phyloP scores from a whole-genome alignment of 2,888 invertebrate genomes.

The Ditylenchus weischeri region DNA sequence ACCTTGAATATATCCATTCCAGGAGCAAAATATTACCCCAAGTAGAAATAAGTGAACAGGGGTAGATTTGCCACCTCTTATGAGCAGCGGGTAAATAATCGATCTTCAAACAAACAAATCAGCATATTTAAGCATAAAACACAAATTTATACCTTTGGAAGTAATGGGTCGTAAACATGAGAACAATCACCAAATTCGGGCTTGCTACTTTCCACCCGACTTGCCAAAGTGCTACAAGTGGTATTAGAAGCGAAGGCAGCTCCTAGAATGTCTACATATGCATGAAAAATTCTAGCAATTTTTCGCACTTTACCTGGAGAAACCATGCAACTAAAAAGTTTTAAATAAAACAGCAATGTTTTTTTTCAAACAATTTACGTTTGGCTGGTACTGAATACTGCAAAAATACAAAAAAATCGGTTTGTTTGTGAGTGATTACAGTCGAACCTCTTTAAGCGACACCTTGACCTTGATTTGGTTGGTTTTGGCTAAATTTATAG shows the following conservation, averaged over 20 bases:
- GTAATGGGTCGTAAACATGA: slow-evolving; percentile 61
- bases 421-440: neutral
- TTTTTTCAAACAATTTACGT: neutral
- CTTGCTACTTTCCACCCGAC: slow-evolving; percentile 1
- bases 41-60: slow-evolving; percentile 60
- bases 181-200: slow-evolving; percentile 58
- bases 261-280: slow-evolving; percentile 54
- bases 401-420: neutral
- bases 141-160: slow-evolving; percentile 60
- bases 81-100: slow-evolving; percentile 32
- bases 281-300: slow-evolving; percentile 29
- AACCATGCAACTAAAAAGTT: too few relatives aligned
- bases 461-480: too few relatives aligned
- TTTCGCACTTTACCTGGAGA: too few relatives aligned
- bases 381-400: slow-evolving; percentile 6
- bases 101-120: slow-evolving; percentile 16
- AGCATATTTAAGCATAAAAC: neutral
- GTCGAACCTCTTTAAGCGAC: too few relatives aligned
- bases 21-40: slow-evolving; percentile 62
- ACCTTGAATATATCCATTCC: slow-evolving; percentile 63
- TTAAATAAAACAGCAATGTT: too few relatives aligned
- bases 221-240: slow-evolving; percentile 33
- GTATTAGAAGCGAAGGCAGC: slow-evolving; percentile 46
- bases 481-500: too few relatives aligned
- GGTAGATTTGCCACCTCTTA: slow-evolving; percentile 58